phyloP scores from a whole-genome alignment of 2,797 vertebrate species.

The Macroramphosus scolopax region DNA sequence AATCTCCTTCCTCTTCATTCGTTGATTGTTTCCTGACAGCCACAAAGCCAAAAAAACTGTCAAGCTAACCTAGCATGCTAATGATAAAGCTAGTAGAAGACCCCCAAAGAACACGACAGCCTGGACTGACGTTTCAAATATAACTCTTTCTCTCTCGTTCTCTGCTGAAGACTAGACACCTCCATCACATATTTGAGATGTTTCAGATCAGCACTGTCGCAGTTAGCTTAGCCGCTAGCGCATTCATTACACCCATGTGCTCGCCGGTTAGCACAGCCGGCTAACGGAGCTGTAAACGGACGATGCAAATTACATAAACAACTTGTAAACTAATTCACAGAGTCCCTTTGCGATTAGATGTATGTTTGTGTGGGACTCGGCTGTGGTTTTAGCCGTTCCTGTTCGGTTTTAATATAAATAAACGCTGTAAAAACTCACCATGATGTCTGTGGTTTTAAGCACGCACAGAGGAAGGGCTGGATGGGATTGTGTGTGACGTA shows the following conservation, averaged over 20 bases:
- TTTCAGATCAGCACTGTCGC: neutral
- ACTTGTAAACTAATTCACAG: fast-evolving
- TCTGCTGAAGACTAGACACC: too few relatives aligned
- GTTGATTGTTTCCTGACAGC: too few relatives aligned
- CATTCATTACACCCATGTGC: slow-evolving; percentile 53
- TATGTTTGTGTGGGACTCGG: neutral
- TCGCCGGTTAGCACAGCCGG: slow-evolving; percentile 47
- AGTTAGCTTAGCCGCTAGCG: slow-evolving; percentile 37
- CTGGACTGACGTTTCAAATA: too few relatives aligned
- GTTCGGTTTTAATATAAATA: neutral
- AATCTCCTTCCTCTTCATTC: too few relatives aligned
- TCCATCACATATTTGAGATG: too few relatives aligned
- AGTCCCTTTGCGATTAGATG: fast-evolving
- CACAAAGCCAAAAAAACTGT: slow-evolving; percentile 58
- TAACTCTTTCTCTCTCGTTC: too few relatives aligned
- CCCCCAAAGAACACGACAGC: too few relatives aligned
- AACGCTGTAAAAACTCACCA: slow-evolving; percentile 48
- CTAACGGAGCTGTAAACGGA: neutral
- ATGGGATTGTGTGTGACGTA: slow-evolving; percentile 27
- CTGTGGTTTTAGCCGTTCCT: neutral
- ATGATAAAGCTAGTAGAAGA: too few relatives aligned
- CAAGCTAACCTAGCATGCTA: slow-evolving; percentile 40
- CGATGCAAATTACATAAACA: fast-evolving
- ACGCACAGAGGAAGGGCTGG: slow-evolving; percentile 40
- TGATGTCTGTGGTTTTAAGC: slow-evolving; percentile 49